Base-by-base conservation (phyloP, 2,113 vertebrate genomes). In the Podilymbus podiceps region DNA sequence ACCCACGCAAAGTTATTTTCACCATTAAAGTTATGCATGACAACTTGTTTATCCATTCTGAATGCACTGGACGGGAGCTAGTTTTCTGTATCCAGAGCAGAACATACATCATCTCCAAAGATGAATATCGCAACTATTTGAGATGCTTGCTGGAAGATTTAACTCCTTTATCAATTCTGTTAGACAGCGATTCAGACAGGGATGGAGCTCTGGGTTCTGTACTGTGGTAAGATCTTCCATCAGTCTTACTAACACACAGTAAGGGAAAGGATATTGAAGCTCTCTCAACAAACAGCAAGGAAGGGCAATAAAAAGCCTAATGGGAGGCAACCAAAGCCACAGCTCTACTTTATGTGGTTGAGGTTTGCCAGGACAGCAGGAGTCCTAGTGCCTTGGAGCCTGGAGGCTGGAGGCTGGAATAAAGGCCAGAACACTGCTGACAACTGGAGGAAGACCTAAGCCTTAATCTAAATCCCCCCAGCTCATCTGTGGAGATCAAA, bases 21-120 rank as follows among this genome's bases (percentile, higher is more conserved):
- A 15, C 81, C 50, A 47, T 88, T 93, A 82, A 88, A 96, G 27
- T 76, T 82, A 72, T 55, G 9, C 8, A 2, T 47, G 74, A 82
- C 73, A 82, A 68, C 42, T 96, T 95, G 31, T 90, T 85, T 94
- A 82, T 89, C 69, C 47, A 40, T 91, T 79, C 62, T 83, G 87
- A 88, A 73, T 18, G 63, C 21, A 22, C 69, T 74, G 84, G 93
- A 94, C 6, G 0, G 38, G 74, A 92, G 33, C 8, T 85, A 11
- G n/a, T 44, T 86, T 75, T 81, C 72, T 8, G 2, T 72, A 78
- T 75, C 33, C 52, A 59, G 75, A 60, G 40, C 76, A 80, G 59
- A 66, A 79, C 19, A 50, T 55, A 31, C 47, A 27, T 87, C 80
- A 76, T n/a, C 67, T 82, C 42, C 78, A 73, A 87, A 74, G 30